These are phyloP conservation scores for Alethe castanea DNA, from an alignment of 2,113 vertebrate genomes.

Conservation along the genomic window DNA sequence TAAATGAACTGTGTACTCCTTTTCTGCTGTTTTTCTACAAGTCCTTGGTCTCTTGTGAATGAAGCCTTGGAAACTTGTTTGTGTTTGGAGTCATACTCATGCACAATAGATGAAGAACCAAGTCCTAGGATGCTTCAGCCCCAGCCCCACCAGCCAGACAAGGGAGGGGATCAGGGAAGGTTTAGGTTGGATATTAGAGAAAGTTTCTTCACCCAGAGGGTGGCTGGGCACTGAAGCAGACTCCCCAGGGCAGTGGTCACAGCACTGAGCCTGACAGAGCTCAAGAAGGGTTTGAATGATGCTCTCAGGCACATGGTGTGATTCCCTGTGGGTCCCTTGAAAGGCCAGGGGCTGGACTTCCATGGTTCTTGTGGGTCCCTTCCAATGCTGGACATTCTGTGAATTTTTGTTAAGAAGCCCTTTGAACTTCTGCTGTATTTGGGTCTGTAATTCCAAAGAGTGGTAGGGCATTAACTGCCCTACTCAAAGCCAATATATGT, in stretches of 20 bases:
- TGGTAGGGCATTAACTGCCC: not conserved
- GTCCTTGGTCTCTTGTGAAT: not conserved
- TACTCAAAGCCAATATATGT: not conserved
- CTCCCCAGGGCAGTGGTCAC: not conserved
- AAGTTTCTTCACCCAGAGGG: not conserved
- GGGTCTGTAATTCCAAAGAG: not conserved
- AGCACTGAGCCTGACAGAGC: not conserved
- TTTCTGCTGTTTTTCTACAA: not conserved
- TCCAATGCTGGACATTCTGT: not conserved
- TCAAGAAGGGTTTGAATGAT: not conserved
- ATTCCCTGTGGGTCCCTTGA: not conserved
- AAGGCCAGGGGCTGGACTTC: not conserved
- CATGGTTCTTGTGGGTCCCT: not conserved
- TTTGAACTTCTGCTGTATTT: not conserved
- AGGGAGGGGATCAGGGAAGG: not conserved
- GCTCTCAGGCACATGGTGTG: not conserved
- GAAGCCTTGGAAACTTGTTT: not conserved
- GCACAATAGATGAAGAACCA: not conserved
- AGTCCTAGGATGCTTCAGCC: not conserved
- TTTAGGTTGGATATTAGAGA: not conserved
- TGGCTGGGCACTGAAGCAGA: not conserved
- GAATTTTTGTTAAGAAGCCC: not conserved
- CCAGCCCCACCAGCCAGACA: fast-evolving
- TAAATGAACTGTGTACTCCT: not conserved
- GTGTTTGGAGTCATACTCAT: not conserved